These are phyloP conservation scores for Trichopoda pennipes DNA, from an alignment of 2,888 invertebrate species.

Conservation along the genomic window DNA sequence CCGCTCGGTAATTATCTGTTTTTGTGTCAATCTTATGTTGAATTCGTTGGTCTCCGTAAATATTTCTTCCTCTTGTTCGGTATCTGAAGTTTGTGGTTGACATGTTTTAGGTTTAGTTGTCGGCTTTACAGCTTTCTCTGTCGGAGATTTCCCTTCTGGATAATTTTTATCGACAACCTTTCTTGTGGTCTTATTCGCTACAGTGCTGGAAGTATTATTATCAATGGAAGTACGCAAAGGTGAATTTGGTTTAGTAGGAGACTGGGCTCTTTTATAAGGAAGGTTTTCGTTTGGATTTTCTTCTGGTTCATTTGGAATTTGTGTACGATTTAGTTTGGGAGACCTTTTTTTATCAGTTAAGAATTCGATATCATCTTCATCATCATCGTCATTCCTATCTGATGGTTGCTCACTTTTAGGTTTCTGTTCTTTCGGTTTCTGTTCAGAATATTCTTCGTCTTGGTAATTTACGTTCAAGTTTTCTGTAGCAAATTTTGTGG, in stretches of 20 bases:
- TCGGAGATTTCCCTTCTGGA: too few species aligned
- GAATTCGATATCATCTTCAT: neutral
- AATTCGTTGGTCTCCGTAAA: conserved; percentile 18
- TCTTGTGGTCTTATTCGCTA: too few species aligned
- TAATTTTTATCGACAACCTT: too few species aligned
- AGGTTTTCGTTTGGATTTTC: neutral
- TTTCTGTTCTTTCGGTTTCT: neutral
- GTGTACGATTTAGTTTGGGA: conserved; percentile 7
- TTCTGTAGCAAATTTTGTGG: conserved; percentile 3
- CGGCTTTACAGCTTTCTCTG: conserved; percentile 1
- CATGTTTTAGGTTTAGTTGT: neutral
- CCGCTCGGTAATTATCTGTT: neutral
- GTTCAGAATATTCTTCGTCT: neutral
- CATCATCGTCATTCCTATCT: neutral
- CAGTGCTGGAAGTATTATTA: conserved; percentile 4
- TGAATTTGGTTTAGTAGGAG: conserved; percentile 15
- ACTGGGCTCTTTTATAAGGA: neutral
- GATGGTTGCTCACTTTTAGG: neutral
- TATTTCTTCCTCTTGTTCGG: conserved; percentile 30
- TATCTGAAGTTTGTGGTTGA: conserved; percentile 4
- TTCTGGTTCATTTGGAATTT: neutral
- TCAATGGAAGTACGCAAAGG: conserved; percentile 14
- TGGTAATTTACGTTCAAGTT: neutral
- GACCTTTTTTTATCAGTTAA: neutral
- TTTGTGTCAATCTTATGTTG: conserved; percentile 11